Conservation (phyloP, 2,113 vertebrate species). For the Ctenodactylus gundi region DNA sequence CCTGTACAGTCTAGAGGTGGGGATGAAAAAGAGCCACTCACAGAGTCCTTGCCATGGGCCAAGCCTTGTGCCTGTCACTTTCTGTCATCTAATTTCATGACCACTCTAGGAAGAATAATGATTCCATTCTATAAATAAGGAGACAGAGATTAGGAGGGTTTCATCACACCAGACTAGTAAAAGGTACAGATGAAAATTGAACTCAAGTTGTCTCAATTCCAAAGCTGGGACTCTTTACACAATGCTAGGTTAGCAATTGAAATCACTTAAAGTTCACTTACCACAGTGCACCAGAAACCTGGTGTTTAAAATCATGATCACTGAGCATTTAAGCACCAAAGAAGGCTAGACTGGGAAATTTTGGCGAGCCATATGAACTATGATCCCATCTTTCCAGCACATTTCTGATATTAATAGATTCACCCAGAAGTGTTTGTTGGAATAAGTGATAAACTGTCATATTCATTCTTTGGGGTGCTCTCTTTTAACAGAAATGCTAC, state of each 20-base stretch:
- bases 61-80: neutral
- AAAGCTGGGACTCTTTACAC: neutral
- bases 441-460: neutral
- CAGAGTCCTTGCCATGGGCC: neutral
- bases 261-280: neutral
- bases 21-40: neutral
- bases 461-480: neutral
- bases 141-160: neutral
- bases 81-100: neutral
- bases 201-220: neutral
- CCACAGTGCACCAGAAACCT: neutral
- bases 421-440: neutral
- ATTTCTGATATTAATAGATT: neutral
- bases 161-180: neutral
- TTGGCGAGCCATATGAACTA: neutral
- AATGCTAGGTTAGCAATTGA: neutral
- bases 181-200: neutral
- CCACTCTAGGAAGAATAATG: neutral
- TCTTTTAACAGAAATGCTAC: neutral
- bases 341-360: neutral
- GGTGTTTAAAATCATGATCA: neutral
- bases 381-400: accelerated
- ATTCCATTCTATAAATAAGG: neutral
- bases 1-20: neutral
- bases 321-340: neutral